Conservation (phyloP, 2,888 invertebrate species). For the Deilephila porcellus region DNA sequence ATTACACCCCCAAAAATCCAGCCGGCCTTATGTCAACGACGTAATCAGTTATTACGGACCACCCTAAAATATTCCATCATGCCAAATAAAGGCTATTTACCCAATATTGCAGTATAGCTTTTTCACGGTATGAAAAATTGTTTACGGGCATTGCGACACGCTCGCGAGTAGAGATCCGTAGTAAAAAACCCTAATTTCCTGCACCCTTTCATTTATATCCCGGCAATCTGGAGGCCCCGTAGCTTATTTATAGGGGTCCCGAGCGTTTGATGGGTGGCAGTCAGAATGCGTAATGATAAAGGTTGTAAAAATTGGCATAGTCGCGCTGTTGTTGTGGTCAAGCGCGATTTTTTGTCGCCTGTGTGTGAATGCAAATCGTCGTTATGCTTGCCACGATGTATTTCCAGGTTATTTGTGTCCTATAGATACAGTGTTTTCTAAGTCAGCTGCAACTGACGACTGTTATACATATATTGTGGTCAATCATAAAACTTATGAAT, state of each 20-base stretch:
- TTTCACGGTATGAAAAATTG: slow-evolving; percentile 79
- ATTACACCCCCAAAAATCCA: slow-evolving; percentile 40
- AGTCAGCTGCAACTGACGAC: too few relatives aligned
- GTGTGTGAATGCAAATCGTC: not conserved
- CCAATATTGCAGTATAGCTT: slow-evolving; percentile 64
- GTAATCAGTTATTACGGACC: slow-evolving; percentile 59
- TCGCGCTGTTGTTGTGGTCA: slow-evolving; percentile 49
- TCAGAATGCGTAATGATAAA: slow-evolving; percentile 82
- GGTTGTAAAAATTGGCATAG: slow-evolving; percentile 66
- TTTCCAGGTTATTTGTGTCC: too few relatives aligned
- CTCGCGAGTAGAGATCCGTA: slow-evolving; percentile 67
- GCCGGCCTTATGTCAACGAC: slow-evolving; percentile 46
- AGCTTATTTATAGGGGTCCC: slow-evolving; percentile 81
- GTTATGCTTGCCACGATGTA: too few relatives aligned
- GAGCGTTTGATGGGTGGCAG: slow-evolving; percentile 77
- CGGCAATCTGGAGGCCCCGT: slow-evolving; percentile 80
- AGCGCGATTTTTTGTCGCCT: slow-evolving; percentile 30
- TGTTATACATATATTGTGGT: too few relatives aligned
- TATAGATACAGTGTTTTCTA: too few relatives aligned
- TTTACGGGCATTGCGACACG: slow-evolving; percentile 71
- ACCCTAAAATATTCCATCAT: slow-evolving; percentile 69
- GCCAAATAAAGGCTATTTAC: slow-evolving; percentile 63
- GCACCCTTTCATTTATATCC: slow-evolving; percentile 84
- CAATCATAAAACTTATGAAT: too few relatives aligned
- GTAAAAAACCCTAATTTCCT: slow-evolving; percentile 84